Percentiles rank a stretch among this genome's conserved stretches.
phyloP scores from a whole-genome alignment of 2,797 vertebrate genomes.

The Cynopterus sphinx region DNA sequence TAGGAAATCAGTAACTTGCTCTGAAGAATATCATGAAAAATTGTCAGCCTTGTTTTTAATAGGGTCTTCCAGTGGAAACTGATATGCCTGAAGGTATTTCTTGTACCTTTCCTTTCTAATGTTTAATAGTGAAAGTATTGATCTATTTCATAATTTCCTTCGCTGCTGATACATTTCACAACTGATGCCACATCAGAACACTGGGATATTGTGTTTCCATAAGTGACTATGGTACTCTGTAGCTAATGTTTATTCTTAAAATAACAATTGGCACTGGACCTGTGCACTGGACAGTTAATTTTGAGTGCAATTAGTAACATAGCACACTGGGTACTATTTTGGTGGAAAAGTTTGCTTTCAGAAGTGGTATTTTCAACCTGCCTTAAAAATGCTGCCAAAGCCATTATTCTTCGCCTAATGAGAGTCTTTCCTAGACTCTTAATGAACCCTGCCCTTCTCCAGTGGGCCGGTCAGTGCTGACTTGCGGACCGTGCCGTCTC shows the following conservation, averaged over 20 bases:
- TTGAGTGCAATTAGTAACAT: conserved; percentile 43
- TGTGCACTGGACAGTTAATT: background rate
- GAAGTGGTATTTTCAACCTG: conserved; percentile 56
- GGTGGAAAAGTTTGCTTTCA: conserved; percentile 58
- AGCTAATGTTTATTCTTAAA: conserved; percentile 50
- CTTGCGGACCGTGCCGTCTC: conserved; percentile 61
- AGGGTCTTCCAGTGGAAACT: background rate
- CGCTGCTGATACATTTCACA: background rate
- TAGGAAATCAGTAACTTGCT: background rate
- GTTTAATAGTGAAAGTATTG: background rate
- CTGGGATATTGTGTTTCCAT: background rate
- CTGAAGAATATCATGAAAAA: background rate
- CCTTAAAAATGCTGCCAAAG: conserved; percentile 58
- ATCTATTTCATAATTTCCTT: conserved; percentile 1
- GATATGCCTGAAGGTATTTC: background rate
- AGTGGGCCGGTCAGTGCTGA: conserved; percentile 64
- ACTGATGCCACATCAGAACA: background rate
- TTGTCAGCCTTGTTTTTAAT: background rate
- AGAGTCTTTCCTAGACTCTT: conserved; percentile 63
- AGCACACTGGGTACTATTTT: conserved; percentile 46
- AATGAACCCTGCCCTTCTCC: conserved; percentile 60
- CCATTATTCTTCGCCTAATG: conserved; percentile 66
- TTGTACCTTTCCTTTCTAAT: background rate
- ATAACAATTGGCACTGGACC: background rate
- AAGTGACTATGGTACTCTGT: background rate